Percentiles rank a stretch among this genome's conserved stretches.
phyloP scores from a whole-genome alignment of 2,113 vertebrate species.

The Petaurus breviceps region DNA sequence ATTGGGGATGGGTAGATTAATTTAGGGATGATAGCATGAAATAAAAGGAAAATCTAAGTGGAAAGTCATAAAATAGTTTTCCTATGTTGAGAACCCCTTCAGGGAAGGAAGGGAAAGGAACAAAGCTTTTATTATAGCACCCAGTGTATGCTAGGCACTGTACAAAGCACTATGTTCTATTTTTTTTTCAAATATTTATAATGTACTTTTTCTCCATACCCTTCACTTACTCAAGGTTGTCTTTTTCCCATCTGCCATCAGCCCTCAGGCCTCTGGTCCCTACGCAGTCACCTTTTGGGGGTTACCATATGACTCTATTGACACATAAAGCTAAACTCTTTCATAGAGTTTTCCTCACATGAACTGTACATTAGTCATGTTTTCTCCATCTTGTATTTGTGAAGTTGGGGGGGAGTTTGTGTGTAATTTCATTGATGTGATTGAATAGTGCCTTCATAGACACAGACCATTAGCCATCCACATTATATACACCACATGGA shows the following conservation, averaged over 20 bases:
- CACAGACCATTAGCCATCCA: neutral
- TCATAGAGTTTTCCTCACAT: neutral
- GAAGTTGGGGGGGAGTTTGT: neutral
- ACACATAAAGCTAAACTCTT: neutral
- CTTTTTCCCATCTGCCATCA: neutral
- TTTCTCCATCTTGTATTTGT: neutral
- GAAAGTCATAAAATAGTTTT: constrained; percentile 19
- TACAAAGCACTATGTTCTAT: neutral
- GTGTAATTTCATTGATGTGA: neutral
- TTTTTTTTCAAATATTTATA: neutral
- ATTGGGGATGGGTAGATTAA: neutral
- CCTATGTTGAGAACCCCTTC: neutral
- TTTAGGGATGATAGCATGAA: constrained; percentile 29
- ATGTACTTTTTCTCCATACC: neutral
- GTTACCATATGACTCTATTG: neutral
- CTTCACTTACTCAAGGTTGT: neutral
- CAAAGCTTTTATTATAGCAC: neutral
- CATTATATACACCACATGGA: no score
- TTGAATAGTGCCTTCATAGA: neutral
- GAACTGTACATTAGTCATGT: neutral
- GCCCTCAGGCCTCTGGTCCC: neutral
- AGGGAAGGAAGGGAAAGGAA: neutral
- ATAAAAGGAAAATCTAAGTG: constrained; percentile 30
- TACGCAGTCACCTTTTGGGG: neutral
- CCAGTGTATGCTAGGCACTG: neutral